Conservation (phyloP, 1,140 invertebrate species). For the Ceratina calcarata region DNA sequence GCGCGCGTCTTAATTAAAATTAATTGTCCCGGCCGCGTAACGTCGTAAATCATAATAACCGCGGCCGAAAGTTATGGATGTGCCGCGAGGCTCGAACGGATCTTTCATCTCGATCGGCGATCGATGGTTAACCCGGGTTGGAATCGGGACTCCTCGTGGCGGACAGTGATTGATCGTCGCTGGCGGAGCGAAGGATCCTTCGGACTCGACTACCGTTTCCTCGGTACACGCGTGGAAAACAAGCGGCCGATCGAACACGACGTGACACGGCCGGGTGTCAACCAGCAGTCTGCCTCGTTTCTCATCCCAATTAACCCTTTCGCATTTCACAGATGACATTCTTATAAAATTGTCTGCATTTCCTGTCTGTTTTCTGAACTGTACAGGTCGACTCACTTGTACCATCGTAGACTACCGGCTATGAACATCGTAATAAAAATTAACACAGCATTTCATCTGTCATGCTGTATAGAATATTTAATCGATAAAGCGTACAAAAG, state of each 20-base stretch:
- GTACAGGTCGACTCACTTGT: too few relatives aligned
- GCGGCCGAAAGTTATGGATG: slow-evolving; percentile 56
- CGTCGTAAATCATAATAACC: slow-evolving; percentile 63
- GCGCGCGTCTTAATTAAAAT: slow-evolving; percentile 63
- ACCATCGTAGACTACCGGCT: too few relatives aligned
- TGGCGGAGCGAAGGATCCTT: slow-evolving; percentile 23
- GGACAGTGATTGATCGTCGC: slow-evolving; percentile 63
- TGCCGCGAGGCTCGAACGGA: slow-evolving; percentile 60
- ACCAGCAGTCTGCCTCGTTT: slow-evolving; percentile 43
- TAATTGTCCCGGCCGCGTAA: slow-evolving; percentile 53
- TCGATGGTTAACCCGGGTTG: slow-evolving; percentile 44
- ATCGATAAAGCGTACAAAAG: too few relatives aligned
- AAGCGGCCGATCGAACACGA: slow-evolving; percentile 54
- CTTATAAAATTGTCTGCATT: too few relatives aligned
- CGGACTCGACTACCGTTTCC: slow-evolving; percentile 41
- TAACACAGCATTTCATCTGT: too few relatives aligned
- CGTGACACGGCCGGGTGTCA: slow-evolving; percentile 51
- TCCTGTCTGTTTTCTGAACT: too few relatives aligned
- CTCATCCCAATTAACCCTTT: slow-evolving; percentile 15
- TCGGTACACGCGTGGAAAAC: slow-evolving; percentile 47
- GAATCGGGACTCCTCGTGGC: slow-evolving; percentile 52
- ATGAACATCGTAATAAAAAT: too few relatives aligned
- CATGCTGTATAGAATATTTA: too few relatives aligned
- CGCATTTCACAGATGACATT: background rate
- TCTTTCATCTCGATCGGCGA: slow-evolving; percentile 59